Percentiles rank a stretch among this genome's conserved stretches.
These are phyloP conservation scores for Sorex araneus DNA, from an alignment of 2,113 vertebrate genomes.

Conservation along the genomic window DNA sequence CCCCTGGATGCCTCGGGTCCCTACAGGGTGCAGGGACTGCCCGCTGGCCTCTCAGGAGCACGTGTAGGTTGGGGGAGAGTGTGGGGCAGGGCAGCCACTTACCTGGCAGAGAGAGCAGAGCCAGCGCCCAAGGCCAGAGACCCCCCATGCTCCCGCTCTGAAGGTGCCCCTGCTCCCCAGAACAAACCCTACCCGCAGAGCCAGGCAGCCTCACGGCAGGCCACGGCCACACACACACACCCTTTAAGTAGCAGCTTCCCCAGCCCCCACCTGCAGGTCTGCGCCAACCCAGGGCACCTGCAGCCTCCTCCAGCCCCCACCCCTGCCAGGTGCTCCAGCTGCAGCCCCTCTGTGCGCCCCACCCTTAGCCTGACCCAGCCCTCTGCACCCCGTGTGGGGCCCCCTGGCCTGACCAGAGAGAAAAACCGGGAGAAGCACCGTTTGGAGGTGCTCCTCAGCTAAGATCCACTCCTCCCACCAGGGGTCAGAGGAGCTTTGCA, in stretches of 20 bases:
- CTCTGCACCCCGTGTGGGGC: not conserved
- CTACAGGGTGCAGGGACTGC: not conserved
- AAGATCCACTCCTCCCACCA: constrained; percentile 50
- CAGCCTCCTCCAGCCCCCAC: not conserved
- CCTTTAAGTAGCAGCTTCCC: constrained; percentile 51
- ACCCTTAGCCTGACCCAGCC: not conserved
- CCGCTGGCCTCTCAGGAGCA: not conserved
- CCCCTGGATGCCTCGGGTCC: not conserved
- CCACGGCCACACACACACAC: fast-evolving
- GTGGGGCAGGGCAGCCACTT: not conserved
- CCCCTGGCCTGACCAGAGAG: not conserved
- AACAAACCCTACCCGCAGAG: no score
- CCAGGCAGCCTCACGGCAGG: fast-evolving
- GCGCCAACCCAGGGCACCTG: not conserved
- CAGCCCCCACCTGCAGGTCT: not conserved
- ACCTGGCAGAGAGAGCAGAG: constrained; percentile 60
- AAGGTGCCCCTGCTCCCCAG: not conserved
- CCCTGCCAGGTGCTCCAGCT: not conserved
- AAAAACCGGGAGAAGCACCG: no score
- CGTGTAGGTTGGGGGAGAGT: no score
- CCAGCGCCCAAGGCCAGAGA: constrained; percentile 58
- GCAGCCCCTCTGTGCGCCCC: not conserved
- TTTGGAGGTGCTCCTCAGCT: not conserved
- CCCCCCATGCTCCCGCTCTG: not conserved
- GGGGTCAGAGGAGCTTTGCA: constrained; percentile 66